Conservation (phyloP, 2,888 invertebrate genomes). For the Lagria hirta region DNA sequence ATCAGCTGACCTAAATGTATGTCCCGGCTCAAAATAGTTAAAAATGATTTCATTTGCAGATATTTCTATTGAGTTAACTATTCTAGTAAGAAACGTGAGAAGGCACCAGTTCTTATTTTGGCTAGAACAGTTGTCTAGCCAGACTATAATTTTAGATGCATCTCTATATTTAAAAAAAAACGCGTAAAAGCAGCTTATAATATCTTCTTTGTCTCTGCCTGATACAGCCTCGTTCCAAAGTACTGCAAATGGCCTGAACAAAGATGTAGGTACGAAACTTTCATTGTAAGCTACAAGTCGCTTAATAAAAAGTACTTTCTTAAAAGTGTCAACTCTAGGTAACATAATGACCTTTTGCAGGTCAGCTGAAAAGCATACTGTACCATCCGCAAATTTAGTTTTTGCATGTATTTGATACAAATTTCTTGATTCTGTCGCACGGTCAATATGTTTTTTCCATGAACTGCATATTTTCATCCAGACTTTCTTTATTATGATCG, state of each 20-base stretch:
- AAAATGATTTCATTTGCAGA: slow-evolving; percentile 1
- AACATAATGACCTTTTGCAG: slow-evolving; percentile 22
- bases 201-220: slow-evolving; percentile 23
- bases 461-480: no score
- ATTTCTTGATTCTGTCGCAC: no score
- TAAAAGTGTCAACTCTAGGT: slow-evolving; percentile 19
- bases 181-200: slow-evolving; percentile 26
- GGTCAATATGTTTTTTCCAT: no score
- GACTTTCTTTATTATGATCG: no score
- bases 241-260: slow-evolving; percentile 17
- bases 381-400: not conserved
- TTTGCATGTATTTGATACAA: no score
- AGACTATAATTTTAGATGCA: slow-evolving; percentile 24
- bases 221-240: slow-evolving; percentile 29
- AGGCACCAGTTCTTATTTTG: no score
- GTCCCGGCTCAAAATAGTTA: slow-evolving; percentile 5
- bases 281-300: slow-evolving; percentile 22
- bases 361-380: slow-evolving; percentile 5
- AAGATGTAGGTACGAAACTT: slow-evolving; percentile 24
- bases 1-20: no score
- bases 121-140: no score
- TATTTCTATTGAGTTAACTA: slow-evolving; percentile 5
- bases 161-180: slow-evolving; percentile 29
- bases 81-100: not conserved
- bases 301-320: slow-evolving; percentile 17